Conservation (phyloP, 1,140 invertebrate genomes). For the Caenorhabditis latens region DNA sequence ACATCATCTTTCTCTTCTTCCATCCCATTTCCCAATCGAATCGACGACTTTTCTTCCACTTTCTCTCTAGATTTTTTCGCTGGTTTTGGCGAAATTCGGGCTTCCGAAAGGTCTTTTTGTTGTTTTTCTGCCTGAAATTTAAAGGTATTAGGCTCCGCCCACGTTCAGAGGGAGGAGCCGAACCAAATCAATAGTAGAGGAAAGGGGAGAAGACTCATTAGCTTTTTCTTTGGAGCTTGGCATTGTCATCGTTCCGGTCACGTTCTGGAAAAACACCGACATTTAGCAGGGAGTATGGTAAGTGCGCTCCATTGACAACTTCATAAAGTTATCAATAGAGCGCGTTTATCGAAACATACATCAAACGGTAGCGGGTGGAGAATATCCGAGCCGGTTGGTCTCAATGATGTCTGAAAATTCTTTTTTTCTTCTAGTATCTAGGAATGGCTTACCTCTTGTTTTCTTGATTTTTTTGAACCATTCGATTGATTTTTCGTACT, state of each 20-base stretch:
- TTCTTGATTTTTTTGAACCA: background rate
- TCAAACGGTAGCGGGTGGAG: slow-evolving; percentile 12
- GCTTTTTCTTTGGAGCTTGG: background rate
- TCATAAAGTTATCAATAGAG: background rate
- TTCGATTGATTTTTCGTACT: background rate
- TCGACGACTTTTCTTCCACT: background rate
- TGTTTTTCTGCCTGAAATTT: background rate
- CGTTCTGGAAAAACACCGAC: background rate
- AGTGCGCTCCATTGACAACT: too few species aligned
- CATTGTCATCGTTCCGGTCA: slow-evolving; percentile 19
- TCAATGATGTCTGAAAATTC: slow-evolving; percentile 3
- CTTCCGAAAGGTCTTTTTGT: background rate
- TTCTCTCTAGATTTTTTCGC: background rate
- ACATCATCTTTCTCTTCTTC: background rate
- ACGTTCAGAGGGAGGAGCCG: background rate
- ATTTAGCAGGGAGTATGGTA: too few species aligned
- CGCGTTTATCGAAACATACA: background rate
- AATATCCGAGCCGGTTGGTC: slow-evolving; percentile 14
- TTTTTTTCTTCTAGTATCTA: background rate
- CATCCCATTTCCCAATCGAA: background rate
- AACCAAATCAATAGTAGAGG: background rate
- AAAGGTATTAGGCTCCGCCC: too few species aligned
- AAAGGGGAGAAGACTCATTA: background rate
- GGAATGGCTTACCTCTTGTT: background rate
- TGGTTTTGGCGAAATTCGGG: background rate